These are phyloP conservation scores for Tigriopus californicus DNA, from an alignment of 2,888 invertebrate genomes.

Conservation along the genomic window DNA sequence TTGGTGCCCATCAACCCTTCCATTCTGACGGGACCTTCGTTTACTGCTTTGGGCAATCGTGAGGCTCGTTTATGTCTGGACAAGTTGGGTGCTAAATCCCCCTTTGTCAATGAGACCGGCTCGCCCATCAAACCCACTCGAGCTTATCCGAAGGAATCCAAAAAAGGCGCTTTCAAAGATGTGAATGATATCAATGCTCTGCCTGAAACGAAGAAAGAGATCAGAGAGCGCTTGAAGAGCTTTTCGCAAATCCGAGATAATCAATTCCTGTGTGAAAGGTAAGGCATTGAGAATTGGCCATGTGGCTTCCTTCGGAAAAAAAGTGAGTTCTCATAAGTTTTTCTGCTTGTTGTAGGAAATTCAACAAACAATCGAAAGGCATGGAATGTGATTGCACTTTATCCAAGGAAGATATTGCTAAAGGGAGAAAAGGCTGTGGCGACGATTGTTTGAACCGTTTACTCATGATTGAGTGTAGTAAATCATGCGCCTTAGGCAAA, in stretches of 20 bases:
- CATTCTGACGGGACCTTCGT: too few species aligned
- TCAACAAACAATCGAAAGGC: slow-evolving; percentile 71
- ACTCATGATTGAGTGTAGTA: slow-evolving; percentile 94
- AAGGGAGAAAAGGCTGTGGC: slow-evolving; percentile 72
- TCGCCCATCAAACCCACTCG: too few species aligned
- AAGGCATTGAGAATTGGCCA: slow-evolving; percentile 18
- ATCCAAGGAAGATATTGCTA: slow-evolving; percentile 62
- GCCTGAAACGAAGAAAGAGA: slow-evolving; percentile 23
- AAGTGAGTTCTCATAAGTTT: slow-evolving; percentile 11
- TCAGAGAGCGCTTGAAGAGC: slow-evolving; percentile 43
- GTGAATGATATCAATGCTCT: slow-evolving; percentile 16
- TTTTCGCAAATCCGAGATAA: slow-evolving; percentile 68
- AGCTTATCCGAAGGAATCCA: too few species aligned
- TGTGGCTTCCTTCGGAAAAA: not conserved
- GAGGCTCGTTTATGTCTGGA: too few species aligned
- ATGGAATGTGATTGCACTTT: slow-evolving; percentile 92
- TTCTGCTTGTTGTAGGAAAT: slow-evolving; percentile 31
- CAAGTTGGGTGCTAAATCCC: not conserved
- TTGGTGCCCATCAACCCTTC: not conserved
- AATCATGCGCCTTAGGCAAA: slow-evolving; percentile 67
- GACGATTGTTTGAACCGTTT: slow-evolving; percentile 90
- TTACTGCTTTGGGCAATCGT: too few species aligned
- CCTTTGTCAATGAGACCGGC: too few species aligned
- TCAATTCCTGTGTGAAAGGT: slow-evolving; percentile 61
- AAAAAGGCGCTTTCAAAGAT: not conserved